Evolutionary conservation across 2,888 invertebrate genomes (phyloP).

Genomic region (Noctuana brunneofusca): DNA sequence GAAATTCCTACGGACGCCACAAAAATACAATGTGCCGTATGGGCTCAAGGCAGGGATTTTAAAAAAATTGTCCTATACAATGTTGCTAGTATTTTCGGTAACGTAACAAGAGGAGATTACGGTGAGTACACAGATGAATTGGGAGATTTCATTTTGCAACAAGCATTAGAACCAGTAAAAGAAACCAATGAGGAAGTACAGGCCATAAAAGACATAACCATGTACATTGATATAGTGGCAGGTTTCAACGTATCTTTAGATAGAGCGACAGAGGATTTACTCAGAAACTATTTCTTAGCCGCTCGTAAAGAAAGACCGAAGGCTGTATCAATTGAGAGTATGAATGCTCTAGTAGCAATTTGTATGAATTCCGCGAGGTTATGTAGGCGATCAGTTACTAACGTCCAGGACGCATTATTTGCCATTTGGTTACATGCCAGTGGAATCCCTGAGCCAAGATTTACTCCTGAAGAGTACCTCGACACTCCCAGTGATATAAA

Average conservation of each 20-base stretch:
- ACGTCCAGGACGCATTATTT: conserved; percentile 67
- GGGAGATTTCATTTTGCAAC: conserved; percentile 58
- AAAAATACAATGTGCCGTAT: conserved; percentile 62
- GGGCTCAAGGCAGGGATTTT: conserved; percentile 71
- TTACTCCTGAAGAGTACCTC: conserved; percentile 70
- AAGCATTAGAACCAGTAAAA: conserved; percentile 49
- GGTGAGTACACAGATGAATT: conserved; percentile 65
- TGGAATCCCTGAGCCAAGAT: conserved; percentile 65
- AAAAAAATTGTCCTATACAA: conserved; percentile 64
- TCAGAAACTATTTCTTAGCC: conserved; percentile 66
- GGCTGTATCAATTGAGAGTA: conserved; percentile 60
- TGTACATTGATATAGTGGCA: conserved; percentile 63
- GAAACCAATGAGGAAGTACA: conserved; percentile 52
- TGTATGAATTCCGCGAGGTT: conserved; percentile 66
- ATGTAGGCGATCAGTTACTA: conserved; percentile 60
- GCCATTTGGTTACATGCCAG: conserved; percentile 74
- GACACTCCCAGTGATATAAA: conserved; percentile 63
- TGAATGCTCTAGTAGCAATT: conserved; percentile 58
- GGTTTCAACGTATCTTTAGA: conserved; percentile 59
- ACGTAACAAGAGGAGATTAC: conserved; percentile 64
- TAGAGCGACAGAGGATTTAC: conserved; percentile 53
- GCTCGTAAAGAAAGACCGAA: conserved; percentile 63
- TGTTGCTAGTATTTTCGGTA: conserved; percentile 66
- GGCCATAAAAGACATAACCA: conserved; percentile 54
- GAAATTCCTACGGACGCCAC: conserved; percentile 53